Conservation (phyloP, 2,797 vertebrate genomes). For the Thunnus albacares region DNA sequence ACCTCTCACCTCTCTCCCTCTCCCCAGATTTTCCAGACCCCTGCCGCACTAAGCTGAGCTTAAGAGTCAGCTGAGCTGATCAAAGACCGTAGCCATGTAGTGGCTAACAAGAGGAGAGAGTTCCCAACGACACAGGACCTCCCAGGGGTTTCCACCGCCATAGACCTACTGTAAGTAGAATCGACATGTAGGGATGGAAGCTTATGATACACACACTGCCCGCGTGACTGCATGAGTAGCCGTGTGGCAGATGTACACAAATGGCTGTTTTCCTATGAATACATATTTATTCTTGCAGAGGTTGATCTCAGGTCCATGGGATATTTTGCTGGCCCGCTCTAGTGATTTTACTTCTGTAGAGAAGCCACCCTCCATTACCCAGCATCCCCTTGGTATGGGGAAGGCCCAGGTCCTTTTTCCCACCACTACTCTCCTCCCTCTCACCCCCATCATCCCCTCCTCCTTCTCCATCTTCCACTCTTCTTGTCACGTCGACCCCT, state of each 20-base stretch:
- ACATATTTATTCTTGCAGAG: background rate
- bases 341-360: conserved; percentile 37
- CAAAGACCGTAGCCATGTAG: conserved; percentile 84
- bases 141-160: conserved; percentile 70
- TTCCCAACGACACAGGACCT: conserved; percentile 86
- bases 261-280: background rate
- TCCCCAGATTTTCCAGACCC: conserved; percentile 82
- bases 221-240: conserved; percentile 27
- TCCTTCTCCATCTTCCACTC: conserved; percentile 24
- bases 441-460: conserved; percentile 11
- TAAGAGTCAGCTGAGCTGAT: conserved; percentile 89
- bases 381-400: background rate
- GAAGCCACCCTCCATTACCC: conserved; percentile 33
- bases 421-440: conserved; percentile 47
- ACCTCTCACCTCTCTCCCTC: conserved; percentile 65
- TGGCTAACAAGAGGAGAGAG: conserved; percentile 86
- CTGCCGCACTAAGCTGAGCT: conserved; percentile 84
- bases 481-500: conserved; percentile 27
- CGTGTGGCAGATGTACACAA: background rate
- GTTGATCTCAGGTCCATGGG: background rate
- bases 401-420: conserved; percentile 55
- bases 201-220: conserved; percentile 45
- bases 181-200: conserved; percentile 47
- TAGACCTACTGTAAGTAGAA: conserved; percentile 71
- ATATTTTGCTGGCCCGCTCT: conserved; percentile 13